Percentiles rank a stretch among this genome's conserved stretches.
Evolutionary conservation across 2,888 invertebrate genomes (phyloP).

Genomic region (Ganaspis brasiliensis): DNA sequence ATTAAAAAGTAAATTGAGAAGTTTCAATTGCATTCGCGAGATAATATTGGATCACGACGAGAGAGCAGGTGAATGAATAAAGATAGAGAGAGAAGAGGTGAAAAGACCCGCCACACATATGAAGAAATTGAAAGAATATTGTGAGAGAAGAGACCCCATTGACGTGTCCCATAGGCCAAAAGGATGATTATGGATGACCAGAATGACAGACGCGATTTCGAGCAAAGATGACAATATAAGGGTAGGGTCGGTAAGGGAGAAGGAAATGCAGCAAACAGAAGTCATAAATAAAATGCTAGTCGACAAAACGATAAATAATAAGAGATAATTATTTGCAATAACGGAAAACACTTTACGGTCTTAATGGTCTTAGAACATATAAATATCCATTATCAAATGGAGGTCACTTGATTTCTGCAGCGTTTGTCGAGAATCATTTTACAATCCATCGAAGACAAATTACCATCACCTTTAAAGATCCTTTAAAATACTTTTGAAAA

Average conservation of each 20-base stretch:
- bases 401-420: constrained; percentile 69
- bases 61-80: constrained; percentile 58
- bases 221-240: constrained; percentile 52
- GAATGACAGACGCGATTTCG: constrained; percentile 50
- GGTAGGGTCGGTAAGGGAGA: constrained; percentile 52
- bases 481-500: not conserved
- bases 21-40: constrained; percentile 12
- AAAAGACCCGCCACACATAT: constrained; percentile 47
- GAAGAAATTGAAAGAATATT: constrained; percentile 52
- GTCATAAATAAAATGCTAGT: constrained; percentile 76
- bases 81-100: constrained; percentile 58
- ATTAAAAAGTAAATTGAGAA: constrained; percentile 47
- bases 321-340: constrained; percentile 56
- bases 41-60: constrained; percentile 59
- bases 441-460: constrained; percentile 19
- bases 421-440: constrained; percentile 58
- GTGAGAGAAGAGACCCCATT: constrained; percentile 48
- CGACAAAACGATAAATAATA: constrained; percentile 65
- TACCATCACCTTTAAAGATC: constrained; percentile 26
- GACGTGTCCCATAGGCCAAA: constrained; percentile 41
- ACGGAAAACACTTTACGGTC: constrained; percentile 10
- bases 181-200: constrained; percentile 57
- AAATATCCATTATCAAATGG: constrained; percentile 55
- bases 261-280: constrained; percentile 76
- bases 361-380: constrained; percentile 42